Evolutionary conservation across 35 echinoderm and acorn worm genomes (phyloP).

Genomic region (Nesometra sesokonis): DNA sequence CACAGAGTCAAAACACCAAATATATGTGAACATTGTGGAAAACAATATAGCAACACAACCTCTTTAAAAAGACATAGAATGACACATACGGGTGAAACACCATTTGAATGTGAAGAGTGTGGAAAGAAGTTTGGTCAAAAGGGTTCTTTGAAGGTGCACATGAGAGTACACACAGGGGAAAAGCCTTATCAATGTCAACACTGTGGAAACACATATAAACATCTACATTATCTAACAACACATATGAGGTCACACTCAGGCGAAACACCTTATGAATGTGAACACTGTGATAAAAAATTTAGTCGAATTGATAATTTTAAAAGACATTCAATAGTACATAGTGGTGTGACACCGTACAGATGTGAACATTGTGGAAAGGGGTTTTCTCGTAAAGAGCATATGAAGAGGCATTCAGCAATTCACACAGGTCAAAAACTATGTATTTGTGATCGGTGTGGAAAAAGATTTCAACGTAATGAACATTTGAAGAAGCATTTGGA

Average conservation of each 20-base stretch:
- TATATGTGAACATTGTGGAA: background rate
- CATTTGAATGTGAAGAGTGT: slow-evolving; percentile 20
- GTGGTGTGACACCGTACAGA: too few relatives aligned
- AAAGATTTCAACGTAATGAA: background rate
- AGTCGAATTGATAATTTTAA: background rate
- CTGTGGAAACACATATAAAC: slow-evolving; percentile 2
- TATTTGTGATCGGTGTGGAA: background rate
- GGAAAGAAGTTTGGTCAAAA: slow-evolving; percentile 19
- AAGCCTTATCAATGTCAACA: slow-evolving; percentile 24
- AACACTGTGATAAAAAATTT: slow-evolving; percentile 13
- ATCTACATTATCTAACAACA: background rate
- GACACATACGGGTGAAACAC: slow-evolving; percentile 18
- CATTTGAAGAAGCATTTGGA: background rate
- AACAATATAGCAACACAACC: background rate
- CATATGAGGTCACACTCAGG: background rate
- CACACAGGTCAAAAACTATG: background rate
- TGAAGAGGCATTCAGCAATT: background rate
- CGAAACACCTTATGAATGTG: slow-evolving; percentile 31
- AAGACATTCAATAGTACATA: slow-evolving; percentile 6
- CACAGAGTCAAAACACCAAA: background rate
- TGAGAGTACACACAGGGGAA: slow-evolving; percentile 26
- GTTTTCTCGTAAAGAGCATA: background rate
- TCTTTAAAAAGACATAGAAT: background rate
- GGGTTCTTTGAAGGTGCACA: slow-evolving; percentile 4
- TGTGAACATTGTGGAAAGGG: background rate